Base-by-base conservation (phyloP, 2,888 invertebrate genomes). In the Formica aserva region DNA sequence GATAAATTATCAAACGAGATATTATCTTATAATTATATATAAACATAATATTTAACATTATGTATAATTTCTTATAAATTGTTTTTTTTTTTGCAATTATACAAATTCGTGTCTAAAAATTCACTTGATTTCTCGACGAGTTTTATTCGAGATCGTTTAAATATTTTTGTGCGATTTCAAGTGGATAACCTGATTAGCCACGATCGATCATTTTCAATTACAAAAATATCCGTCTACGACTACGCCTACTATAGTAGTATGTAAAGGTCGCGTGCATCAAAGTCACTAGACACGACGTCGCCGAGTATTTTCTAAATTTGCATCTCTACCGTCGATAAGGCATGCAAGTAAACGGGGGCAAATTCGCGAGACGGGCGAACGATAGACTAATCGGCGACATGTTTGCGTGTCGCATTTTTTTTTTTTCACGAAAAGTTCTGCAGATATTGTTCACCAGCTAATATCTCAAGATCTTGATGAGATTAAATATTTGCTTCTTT, bases 241-340 rank as follows among this genome's bases (percentile, higher is more conserved):
- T 55, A 67, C 57, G 78, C 69, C 78, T 78, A 65, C 65, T 65
- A 35, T 83, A 75, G 71, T 63, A 55, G 63, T 75, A 71, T 81
- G 84, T 35, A 71, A 83, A 77, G 87, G 74, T 89, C 82, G 89
- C 89, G 89, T 89, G 89, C 87, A 62, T 75, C 71, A 55, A 41
- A 83, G 85, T 82, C 84, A 86, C 87, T 84, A 89, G 89, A 89
- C 89, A 86, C 85, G 57, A 85, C 87, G 89, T 89, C 89, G 89
- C 89, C 89, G 69, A 75, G 87, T 89, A 89, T 89, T 89, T 52
- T 89, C 86, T 89, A 83, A 87, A 89, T 89, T 89, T 89, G 89
- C 89, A 89, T 89, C 89, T 67, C 65, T 65, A 67, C 57, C 72
- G 83, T 87, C 87, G 87, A 89, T 87, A 87, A 89, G 88, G 63